Conservation (phyloP, 2,113 vertebrate species). For the Sylvilagus bachmani region DNA sequence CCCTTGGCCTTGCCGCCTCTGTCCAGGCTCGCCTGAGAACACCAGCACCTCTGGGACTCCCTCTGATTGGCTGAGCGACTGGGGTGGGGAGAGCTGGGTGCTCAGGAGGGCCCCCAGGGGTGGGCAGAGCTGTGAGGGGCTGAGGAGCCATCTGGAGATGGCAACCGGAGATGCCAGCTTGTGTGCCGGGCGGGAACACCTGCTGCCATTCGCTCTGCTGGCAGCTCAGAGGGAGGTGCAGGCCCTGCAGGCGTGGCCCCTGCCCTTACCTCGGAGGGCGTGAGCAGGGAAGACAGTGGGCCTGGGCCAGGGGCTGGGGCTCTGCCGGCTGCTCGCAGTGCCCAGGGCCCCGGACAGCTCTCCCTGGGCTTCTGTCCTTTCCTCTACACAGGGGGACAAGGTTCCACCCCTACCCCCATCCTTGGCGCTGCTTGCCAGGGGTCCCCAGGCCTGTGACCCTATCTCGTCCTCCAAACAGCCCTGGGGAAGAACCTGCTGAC, state of each 20-base stretch:
- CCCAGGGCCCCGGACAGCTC: not conserved
- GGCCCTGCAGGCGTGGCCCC: not conserved
- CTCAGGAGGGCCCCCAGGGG: not conserved
- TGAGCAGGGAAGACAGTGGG: not conserved
- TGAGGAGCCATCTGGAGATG: not conserved
- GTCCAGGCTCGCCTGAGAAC: not conserved
- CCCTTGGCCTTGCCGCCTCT: not conserved
- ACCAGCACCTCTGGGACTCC: too few species aligned
- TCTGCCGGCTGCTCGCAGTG: not conserved
- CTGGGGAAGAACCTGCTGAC: not conserved
- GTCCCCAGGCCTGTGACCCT: rapidly evolving
- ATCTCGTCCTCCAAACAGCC: not conserved
- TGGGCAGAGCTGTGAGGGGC: rapidly evolving
- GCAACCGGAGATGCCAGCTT: not conserved
- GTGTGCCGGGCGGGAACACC: not conserved
- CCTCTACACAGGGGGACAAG: not conserved
- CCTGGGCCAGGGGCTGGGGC: not conserved
- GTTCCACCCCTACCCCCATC: not conserved
- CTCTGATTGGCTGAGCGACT: rapidly evolving
- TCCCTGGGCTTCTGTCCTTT: not conserved
- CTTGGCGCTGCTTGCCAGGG: not conserved
- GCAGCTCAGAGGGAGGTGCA: not conserved
- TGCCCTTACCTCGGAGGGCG: not conserved
- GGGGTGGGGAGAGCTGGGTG: not conserved
- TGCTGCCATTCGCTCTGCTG: not conserved